These are phyloP conservation scores for Drosophila picticornis DNA, from an alignment of 2,888 invertebrate species.

Conservation along the genomic window DNA sequence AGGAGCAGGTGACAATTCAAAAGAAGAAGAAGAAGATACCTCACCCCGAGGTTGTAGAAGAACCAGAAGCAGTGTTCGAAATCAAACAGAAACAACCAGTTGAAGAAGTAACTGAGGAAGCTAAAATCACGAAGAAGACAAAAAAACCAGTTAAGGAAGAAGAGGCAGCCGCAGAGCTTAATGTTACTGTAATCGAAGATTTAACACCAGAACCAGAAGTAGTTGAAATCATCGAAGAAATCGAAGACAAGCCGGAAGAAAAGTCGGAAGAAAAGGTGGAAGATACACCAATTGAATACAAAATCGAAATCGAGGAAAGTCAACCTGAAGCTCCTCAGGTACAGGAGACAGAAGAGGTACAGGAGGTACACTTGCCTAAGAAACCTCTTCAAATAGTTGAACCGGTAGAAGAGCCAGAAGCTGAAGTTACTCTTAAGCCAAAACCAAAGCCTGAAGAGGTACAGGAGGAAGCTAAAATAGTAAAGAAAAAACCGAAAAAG, in stretches of 20 bases:
- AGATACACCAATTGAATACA: constrained; percentile 64
- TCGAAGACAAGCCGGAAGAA: constrained; percentile 54
- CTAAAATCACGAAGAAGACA: constrained; percentile 77
- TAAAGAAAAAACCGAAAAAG: constrained; percentile 80
- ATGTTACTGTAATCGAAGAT: constrained; percentile 80
- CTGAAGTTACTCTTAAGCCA: constrained; percentile 72
- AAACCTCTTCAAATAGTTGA: constrained; percentile 62
- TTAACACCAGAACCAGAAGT: constrained; percentile 63
- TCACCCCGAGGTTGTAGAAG: constrained; percentile 71
- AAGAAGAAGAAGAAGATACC: constrained; percentile 67
- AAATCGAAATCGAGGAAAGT: constrained; percentile 56
- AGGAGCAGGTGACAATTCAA: constrained; percentile 54
- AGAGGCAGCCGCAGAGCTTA: constrained; percentile 80
- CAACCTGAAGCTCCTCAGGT: constrained; percentile 74
- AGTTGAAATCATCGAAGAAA: constrained; percentile 75
- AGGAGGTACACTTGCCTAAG: constrained; percentile 67
- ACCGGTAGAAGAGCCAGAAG: constrained; percentile 73
- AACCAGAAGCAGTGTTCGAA: constrained; percentile 80
- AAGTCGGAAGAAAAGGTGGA: constrained; percentile 38
- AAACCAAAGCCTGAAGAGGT: constrained; percentile 70
- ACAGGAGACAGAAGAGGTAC: constrained; percentile 69
- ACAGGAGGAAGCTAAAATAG: constrained; percentile 70
- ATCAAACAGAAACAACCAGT: constrained; percentile 67
- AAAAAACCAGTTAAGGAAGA: constrained; percentile 70
- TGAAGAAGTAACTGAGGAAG: constrained; percentile 77